phyloP scores from a whole-genome alignment of 1,140 invertebrate genomes.

The Probaryconus sp. region DNA sequence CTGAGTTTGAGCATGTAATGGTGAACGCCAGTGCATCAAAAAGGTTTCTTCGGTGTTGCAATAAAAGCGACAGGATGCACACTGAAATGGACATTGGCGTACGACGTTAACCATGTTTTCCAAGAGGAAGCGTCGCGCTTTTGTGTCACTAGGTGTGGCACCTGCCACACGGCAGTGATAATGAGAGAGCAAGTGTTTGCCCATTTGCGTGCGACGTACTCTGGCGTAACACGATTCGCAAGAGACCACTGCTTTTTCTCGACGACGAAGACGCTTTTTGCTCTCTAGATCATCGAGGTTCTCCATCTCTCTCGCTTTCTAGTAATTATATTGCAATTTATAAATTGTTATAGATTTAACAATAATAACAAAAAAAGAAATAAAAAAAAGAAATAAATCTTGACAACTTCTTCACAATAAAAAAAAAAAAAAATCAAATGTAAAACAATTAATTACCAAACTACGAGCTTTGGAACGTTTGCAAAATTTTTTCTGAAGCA shows the following conservation, averaged over 20 bases:
- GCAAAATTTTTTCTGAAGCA: slow-evolving; percentile 31
- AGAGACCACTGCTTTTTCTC: slow-evolving; percentile 80
- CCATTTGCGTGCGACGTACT: slow-evolving; percentile 84
- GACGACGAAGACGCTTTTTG: slow-evolving; percentile 73
- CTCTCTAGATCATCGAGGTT: slow-evolving; percentile 66
- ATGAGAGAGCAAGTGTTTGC: slow-evolving; percentile 90
- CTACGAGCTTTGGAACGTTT: slow-evolving; percentile 34
- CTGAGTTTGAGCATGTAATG: slow-evolving; percentile 79
- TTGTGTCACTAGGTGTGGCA: slow-evolving; percentile 74
- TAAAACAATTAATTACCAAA: slow-evolving; percentile 61
- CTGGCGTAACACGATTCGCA: slow-evolving; percentile 85
- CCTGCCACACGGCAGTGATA: slow-evolving; percentile 86
- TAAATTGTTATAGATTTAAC: not conserved
- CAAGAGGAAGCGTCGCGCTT: slow-evolving; percentile 82
- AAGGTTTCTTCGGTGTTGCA: slow-evolving; percentile 87
- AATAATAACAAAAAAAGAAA: not conserved
- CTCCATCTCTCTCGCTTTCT: slow-evolving; percentile 55
- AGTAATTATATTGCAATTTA: not conserved
- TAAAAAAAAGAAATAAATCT: not conserved
- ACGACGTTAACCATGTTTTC: slow-evolving; percentile 88
- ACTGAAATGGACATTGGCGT: slow-evolving; percentile 89
- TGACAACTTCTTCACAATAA: no score
- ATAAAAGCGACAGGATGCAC: slow-evolving; percentile 89
- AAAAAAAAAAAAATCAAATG: no score
- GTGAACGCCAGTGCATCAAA: slow-evolving; percentile 85